A percentile compares a stretch with the other conserved stretches of the same genome.
Evolutionary conservation across 2,113 vertebrate genomes (phyloP).

Genomic region (Hippopotamus amphibius): DNA sequence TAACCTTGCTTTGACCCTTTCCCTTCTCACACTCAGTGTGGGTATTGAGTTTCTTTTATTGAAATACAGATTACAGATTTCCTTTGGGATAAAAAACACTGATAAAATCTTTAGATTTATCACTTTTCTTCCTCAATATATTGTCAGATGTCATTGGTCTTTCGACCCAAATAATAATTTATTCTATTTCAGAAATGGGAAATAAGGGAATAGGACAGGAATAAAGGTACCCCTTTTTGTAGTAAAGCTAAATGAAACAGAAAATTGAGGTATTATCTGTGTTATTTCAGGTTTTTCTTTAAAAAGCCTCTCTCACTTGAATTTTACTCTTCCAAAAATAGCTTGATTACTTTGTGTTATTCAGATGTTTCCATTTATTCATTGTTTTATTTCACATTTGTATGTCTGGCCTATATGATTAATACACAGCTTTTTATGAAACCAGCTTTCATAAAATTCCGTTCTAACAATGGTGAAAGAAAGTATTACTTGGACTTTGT

Average conservation of each 20-base stretch:
- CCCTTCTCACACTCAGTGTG: not conserved
- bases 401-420: not conserved
- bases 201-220: not conserved
- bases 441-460: not conserved
- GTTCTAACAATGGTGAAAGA: not conserved
- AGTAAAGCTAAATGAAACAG: constrained; percentile 7
- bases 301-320: not conserved
- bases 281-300: not conserved
- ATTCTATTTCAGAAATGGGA: not conserved
- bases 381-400: constrained; percentile 39
- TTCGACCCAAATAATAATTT: not conserved
- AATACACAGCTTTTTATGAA: constrained; percentile 2
- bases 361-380: not conserved
- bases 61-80: not conserved
- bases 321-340: not conserved
- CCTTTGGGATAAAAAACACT: not conserved
- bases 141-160: not conserved
- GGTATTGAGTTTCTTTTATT: not conserved
- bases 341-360: not conserved
- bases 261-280: not conserved
- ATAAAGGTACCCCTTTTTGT: not conserved
- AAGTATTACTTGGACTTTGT: not conserved
- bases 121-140: constrained; percentile 9
- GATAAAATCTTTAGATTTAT: not conserved
- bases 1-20: not conserved